Evolutionary conservation across 2,888 invertebrate genomes (phyloP), one percentile per base, ranked within the genome.

Genomic region (Beris chalybata): DNA sequence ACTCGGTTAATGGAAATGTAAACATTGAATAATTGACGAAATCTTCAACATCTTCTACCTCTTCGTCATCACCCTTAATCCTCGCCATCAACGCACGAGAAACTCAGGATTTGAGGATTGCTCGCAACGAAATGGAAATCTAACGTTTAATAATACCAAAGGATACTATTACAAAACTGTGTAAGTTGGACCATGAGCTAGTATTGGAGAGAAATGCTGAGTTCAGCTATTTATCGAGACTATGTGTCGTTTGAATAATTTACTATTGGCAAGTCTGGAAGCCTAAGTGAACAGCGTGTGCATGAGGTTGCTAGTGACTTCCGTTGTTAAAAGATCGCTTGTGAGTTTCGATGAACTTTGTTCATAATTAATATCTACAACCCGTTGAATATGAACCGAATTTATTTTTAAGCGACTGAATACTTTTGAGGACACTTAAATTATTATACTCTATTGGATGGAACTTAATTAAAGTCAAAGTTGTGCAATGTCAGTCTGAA

Each of bases 21-120:
- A 68, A 68, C 65, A 65, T 59, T 68, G 65, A 65, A 68, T 68
- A 65, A 68, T 68, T 68, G 48, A 68, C 52, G 43, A n/a, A n/a
- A 22, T 22, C 4, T 6, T 13, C 48, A 32, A 59, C 48, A 31
- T n/a, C 50, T n/a, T 48, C 31, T 4, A 48, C 48, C 13, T 48
- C 47, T 11, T 31, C 5, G 50, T 50, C 12, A 45, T 59, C 4
- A 15, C 50, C 13, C 32, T 48, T 38, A 6, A 31, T 13, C 15
- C 47, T 44, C 4, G 45, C 22, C 45, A 31, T n/a, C 56, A 56
- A 13, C 56, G 56, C 4, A 15, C 32, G 32, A 54, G 45, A 7
- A 57, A 30, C 43, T 29, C 5, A 50, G 48, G 50, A 48, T 50
- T 31, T 32, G 48, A 9, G 50, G 59, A 50, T 31, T 50, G 59